Evolutionary conservation across 2,797 vertebrate genomes (phyloP), one percentile per base, ranked within the genome.

Genomic region (Chiroxiphia lanceolata): DNA sequence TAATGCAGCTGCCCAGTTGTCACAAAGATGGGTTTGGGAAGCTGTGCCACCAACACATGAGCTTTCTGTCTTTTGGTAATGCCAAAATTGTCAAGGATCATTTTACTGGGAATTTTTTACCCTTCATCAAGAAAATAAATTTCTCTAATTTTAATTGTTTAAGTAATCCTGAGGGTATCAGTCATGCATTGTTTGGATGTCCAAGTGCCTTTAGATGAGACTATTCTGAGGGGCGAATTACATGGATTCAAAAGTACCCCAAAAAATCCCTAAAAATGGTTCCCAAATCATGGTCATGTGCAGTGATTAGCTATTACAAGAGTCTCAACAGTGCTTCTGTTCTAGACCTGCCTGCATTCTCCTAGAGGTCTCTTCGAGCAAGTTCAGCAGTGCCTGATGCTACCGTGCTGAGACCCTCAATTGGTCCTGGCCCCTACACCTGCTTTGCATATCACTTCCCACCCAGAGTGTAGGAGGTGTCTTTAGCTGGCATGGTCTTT

Each of bases 381-480:
- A 19, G 7, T 57, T 33, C 8, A 10, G n/a, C 23, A n/a, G 12
- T 26, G 21, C 38, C 27, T 7, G 6, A 10, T 50, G 14, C 10
- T 4, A 0, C 7, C 6, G 8, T 4, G 3, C 2, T 69, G 38
- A 38, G 16, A 5, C 6, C 8, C 9, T 38, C 2, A 2, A 3
- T 3, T 42, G 20, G 34, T 71, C 11, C 31, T 74, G 23, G 10
- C 13, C 29, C 7, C 13, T 6, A 1, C 17, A 21, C 9, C 6
- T 64, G 17, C 16, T 34, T 63, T 25, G 11, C 23, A 4, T 14
- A 56, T 47, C 0, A 0, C 31, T 61, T 77, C 16, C 22, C 18
- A 18, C 9, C 5, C 17, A 51, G 36, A 61, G 4, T 15, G 12
- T 4, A 36, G 15, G 6, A 36, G 4, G 2, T 17, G 6, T 42